These are phyloP conservation scores for Cerastis rubricosa DNA, from an alignment of 2,888 invertebrate genomes.

Conservation along the genomic window DNA sequence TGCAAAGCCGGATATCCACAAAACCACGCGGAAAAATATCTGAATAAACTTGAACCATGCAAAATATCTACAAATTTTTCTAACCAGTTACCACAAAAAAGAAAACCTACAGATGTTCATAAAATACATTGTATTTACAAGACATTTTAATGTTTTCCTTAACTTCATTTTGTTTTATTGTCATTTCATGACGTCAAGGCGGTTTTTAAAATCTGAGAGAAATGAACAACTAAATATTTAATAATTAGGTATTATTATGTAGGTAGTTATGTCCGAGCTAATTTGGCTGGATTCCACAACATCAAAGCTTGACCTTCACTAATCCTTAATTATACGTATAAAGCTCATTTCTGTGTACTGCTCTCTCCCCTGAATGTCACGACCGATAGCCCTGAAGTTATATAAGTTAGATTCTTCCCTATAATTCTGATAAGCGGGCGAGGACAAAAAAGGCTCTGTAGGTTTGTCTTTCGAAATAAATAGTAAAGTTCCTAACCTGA, in stretches of 20 bases:
- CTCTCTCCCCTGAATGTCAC: neutral
- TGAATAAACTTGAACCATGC: slow-evolving; percentile 4
- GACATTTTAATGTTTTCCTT: slow-evolving; percentile 21
- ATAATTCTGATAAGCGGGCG: neutral
- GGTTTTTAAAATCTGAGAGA: neutral
- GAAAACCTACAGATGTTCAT: neutral
- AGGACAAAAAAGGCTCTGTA: neutral
- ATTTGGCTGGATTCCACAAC: slow-evolving; percentile 34
- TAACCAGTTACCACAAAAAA: neutral
- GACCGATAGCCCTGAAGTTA: neutral
- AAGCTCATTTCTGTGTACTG: neutral
- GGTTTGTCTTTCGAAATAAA: neutral
- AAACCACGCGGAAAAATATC: slow-evolving; percentile 14
- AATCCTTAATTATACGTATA: slow-evolving; percentile 9
- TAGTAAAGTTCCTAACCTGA: neutral
- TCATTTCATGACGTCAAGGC: slow-evolving; percentile 23
- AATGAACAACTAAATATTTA: slow-evolving; percentile 1
- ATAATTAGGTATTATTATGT: slow-evolving; percentile 14
- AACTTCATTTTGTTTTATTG: slow-evolving; percentile 16
- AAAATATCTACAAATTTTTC: slow-evolving; percentile 11
- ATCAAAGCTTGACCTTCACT: slow-evolving; percentile 8
- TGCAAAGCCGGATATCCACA: slow-evolving; percentile 15
- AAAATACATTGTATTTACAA: slow-evolving; percentile 10
- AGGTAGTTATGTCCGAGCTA: slow-evolving; percentile 4
- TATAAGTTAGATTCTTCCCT: neutral